A percentile compares a stretch with the other conserved stretches of the same genome.
Conservation (phyloP, 2,888 invertebrate genomes). For the Steromphala cineraria region DNA sequence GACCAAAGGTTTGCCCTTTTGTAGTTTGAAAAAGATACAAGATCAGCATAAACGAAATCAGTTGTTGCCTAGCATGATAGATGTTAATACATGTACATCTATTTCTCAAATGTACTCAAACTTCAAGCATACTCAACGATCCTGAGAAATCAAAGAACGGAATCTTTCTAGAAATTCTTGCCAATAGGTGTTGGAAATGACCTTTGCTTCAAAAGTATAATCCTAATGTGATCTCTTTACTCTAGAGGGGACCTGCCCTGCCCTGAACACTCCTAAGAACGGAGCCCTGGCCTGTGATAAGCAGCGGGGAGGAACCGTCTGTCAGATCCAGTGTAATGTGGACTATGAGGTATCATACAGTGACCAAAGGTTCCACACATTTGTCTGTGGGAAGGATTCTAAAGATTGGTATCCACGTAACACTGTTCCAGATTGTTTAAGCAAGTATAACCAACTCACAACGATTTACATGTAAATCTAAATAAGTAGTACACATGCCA, state of each 20-base stretch:
- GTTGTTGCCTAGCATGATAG: too few species aligned
- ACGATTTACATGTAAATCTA: background rate
- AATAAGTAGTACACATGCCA: too few species aligned
- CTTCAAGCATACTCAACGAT: too few species aligned
- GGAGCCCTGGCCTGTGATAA: slow-evolving; percentile 12
- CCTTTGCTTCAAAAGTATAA: too few species aligned
- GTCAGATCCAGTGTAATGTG: background rate
- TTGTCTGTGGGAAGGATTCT: background rate
- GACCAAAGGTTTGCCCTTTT: too few species aligned
- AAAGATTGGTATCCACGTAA: background rate
- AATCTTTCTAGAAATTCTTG: too few species aligned
- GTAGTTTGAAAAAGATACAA: too few species aligned
- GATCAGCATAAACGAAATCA: too few species aligned
- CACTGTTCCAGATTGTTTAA: background rate
- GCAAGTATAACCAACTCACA: background rate
- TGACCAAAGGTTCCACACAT: background rate
- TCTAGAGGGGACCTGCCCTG: background rate
- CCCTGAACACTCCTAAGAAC: background rate
- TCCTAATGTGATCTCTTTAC: too few species aligned
- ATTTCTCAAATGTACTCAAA: too few species aligned
- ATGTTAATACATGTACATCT: too few species aligned
- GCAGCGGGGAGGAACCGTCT: background rate
- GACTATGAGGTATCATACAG: background rate
- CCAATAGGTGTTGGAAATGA: background rate
- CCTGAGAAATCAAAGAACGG: too few species aligned